Conservation (phyloP, 2,888 invertebrate genomes). For the Tupiocoris notatus region DNA sequence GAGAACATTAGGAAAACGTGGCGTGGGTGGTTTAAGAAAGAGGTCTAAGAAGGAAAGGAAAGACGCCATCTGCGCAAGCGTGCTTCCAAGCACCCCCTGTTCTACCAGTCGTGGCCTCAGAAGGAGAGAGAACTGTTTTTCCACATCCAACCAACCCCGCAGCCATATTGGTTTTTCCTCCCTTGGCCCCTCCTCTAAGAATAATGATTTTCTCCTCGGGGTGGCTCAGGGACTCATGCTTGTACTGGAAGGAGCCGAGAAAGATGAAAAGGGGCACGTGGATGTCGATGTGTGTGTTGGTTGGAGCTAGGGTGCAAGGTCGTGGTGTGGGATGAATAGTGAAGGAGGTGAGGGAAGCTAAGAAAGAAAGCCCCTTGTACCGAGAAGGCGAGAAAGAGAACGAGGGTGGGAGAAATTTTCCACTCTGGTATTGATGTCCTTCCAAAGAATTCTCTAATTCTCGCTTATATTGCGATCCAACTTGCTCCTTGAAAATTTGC, state of each 20-base stretch:
- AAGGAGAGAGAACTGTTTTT: constrained; percentile 42
- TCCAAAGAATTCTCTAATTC: too few species aligned
- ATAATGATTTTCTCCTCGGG: constrained; percentile 58
- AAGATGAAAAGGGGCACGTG: too few species aligned
- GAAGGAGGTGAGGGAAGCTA: constrained; percentile 25
- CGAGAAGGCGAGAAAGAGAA: neutral
- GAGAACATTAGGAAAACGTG: neutral
- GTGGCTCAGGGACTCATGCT: too few species aligned
- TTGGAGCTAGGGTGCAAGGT: too few species aligned
- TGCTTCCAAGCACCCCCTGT: constrained; percentile 18
- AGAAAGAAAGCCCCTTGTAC: constrained; percentile 41
- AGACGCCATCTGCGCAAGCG: constrained; percentile 11
- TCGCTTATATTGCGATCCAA: too few species aligned
- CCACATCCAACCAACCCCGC: constrained; percentile 44
- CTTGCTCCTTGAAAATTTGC: too few species aligned
- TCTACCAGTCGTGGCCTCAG: constrained; percentile 7
- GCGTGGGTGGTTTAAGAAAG: constrained; percentile 30
- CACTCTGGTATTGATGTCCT: constrained; percentile 45
- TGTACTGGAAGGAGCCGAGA: too few species aligned
- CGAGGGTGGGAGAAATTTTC: constrained; percentile 13
- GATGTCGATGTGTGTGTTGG: too few species aligned
- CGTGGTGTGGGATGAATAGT: constrained; percentile 4
- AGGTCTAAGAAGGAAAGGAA: constrained; percentile 27
- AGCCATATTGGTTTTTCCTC: constrained; percentile 51
- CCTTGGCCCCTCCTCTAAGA: constrained; percentile 56